These are phyloP conservation scores for Hyles vespertilio DNA, from an alignment of 1,140 invertebrate genomes.

Conservation along the genomic window DNA sequence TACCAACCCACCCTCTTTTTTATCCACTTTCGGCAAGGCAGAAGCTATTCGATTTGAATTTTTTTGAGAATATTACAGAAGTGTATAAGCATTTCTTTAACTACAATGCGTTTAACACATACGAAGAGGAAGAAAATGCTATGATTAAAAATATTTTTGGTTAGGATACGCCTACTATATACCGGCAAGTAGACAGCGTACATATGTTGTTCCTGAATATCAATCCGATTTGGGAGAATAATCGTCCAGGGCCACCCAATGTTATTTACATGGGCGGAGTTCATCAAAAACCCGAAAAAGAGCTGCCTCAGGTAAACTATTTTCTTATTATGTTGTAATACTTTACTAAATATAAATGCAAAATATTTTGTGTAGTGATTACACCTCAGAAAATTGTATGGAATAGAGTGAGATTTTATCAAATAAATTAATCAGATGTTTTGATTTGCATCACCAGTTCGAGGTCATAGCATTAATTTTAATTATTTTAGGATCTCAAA, in stretches of 20 bases:
- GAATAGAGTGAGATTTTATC: no score
- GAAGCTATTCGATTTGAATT: neutral
- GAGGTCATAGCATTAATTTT: constrained; percentile 16
- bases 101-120: neutral
- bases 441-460: constrained; percentile 6
- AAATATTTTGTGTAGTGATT: neutral
- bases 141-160: neutral
- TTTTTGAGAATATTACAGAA: constrained; percentile 1
- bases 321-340: neutral
- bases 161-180: neutral
- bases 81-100: neutral
- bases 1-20: constrained; percentile 30
- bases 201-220: constrained; percentile 74
- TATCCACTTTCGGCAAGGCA: constrained; percentile 20
- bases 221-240: constrained; percentile 7
- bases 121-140: neutral
- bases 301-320: constrained; percentile 5
- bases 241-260: neutral
- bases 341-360: neutral
- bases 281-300: constrained; percentile 4
- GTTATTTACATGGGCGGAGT: constrained; percentile 1
- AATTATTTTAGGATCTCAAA: constrained; percentile 51
- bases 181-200: neutral
- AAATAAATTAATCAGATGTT: no score
- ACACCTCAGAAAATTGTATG: no score